phyloP scores from a whole-genome alignment of 1,140 invertebrate species.

The Brachionus rubens region DNA sequence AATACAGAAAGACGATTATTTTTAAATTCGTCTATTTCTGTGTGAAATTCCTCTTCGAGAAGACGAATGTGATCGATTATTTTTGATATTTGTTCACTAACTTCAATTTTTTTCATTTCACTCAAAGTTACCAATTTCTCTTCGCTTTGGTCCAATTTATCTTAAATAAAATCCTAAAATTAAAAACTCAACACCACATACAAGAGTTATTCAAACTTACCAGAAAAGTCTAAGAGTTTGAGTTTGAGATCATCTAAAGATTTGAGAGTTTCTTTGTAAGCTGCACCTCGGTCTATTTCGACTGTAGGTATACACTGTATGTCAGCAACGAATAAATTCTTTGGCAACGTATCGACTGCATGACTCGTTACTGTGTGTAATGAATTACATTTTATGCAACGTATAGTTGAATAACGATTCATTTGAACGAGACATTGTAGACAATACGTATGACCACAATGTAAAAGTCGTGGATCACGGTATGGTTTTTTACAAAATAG shows the following conservation, averaged over 20 bases:
- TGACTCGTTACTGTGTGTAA: constrained; percentile 43
- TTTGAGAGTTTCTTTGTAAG: constrained; percentile 42
- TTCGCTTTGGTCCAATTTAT: constrained; percentile 44
- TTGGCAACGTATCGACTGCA: constrained; percentile 37
- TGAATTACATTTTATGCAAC: constrained; percentile 44
- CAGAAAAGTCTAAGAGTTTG: constrained; percentile 33
- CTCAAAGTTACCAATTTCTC: constrained; percentile 15
- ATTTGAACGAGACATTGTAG: constrained; percentile 44
- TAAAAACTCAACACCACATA: too few species aligned
- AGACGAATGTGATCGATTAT: constrained; percentile 31
- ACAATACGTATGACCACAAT: constrained; percentile 46
- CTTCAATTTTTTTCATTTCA: constrained; percentile 42
- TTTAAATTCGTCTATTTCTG: constrained; percentile 44
- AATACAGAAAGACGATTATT: constrained; percentile 32
- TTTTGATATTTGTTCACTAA: constrained; percentile 39
- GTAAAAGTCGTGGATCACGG: constrained; percentile 26
- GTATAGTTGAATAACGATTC: constrained; percentile 45
- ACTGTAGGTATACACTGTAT: constrained; percentile 45
- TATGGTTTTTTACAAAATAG: constrained; percentile 46
- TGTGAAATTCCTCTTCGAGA: constrained; percentile 35
- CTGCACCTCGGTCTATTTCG: constrained; percentile 41
- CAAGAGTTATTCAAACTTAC: too few species aligned
- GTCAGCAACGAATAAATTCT: constrained; percentile 44
- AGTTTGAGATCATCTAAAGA: constrained; percentile 39
- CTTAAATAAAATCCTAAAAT: not conserved